Evolutionary conservation across 1,140 invertebrate species (phyloP).

Genomic region (Dinoponera quadriceps): DNA sequence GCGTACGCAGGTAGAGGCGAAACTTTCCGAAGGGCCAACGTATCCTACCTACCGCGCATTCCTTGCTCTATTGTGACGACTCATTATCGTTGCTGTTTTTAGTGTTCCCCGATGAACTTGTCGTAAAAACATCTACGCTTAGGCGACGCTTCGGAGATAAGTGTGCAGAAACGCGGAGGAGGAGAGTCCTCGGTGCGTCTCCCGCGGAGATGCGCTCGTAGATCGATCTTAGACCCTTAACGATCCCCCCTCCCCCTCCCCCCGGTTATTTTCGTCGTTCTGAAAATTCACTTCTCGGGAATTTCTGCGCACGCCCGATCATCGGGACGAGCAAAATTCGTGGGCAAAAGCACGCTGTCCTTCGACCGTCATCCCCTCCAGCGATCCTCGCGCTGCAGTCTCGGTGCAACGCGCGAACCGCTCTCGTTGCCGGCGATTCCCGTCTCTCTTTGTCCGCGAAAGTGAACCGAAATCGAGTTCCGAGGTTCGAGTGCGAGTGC

Average conservation of each 20-base stretch:
- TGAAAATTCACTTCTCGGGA: background rate
- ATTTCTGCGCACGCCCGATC: constrained; percentile 4
- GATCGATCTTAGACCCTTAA: background rate
- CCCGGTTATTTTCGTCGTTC: background rate
- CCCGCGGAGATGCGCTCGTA: constrained; percentile 9
- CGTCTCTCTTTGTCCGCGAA: constrained; percentile 51
- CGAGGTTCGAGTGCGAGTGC: constrained; percentile 30
- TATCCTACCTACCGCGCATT: background rate
- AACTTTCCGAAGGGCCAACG: background rate
- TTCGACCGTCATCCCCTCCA: constrained; percentile 36
- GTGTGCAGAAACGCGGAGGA: background rate
- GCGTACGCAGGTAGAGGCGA: background rate
- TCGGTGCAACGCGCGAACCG: constrained; percentile 18
- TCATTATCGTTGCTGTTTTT: background rate
- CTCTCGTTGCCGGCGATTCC: background rate
- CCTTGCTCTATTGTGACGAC: background rate
- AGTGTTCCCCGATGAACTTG: background rate
- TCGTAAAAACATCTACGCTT: constrained; percentile 4
- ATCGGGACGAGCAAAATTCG: constrained; percentile 5
- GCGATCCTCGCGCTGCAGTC: constrained; percentile 3
- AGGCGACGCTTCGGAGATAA: background rate
- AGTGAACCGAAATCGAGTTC: constrained; percentile 57
- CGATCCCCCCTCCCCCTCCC: background rate
- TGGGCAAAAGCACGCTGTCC: constrained; percentile 35
- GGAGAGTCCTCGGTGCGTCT: background rate